Percentiles rank a stretch among this genome's conserved stretches.
Evolutionary conservation across 2,113 vertebrate species (phyloP).

Genomic region (Hydrolagus affinis): DNA sequence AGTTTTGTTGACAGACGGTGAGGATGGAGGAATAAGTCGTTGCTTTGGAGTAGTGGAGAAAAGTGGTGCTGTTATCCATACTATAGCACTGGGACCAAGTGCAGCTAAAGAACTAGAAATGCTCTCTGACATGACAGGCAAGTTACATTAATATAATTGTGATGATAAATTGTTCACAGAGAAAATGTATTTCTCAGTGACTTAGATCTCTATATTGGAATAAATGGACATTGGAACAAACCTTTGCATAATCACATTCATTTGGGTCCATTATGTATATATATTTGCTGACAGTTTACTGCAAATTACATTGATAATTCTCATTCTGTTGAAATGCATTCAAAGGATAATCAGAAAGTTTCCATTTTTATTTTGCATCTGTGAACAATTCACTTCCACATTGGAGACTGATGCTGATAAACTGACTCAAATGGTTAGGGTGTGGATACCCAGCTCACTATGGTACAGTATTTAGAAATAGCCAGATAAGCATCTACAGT

Average conservation of each 20-base stretch:
- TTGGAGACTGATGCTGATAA: too few species aligned
- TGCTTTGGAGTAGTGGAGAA: constrained; percentile 39
- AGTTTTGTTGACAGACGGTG: constrained; percentile 49
- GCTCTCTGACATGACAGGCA: constrained; percentile 48
- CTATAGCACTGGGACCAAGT: constrained; percentile 46
- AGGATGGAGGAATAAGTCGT: constrained; percentile 31
- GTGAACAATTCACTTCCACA: too few species aligned
- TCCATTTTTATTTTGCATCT: too few species aligned
- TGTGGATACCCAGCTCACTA: too few species aligned
- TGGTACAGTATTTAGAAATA: too few species aligned
- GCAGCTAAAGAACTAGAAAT: constrained; percentile 38
- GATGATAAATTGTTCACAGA: constrained; percentile 34
- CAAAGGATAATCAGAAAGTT: too few species aligned
- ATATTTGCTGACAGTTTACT: too few species aligned
- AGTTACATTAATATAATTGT: constrained; percentile 28
- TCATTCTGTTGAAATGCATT: too few species aligned
- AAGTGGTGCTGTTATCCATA: constrained; percentile 49
- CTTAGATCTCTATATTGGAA: background rate
- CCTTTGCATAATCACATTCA: background rate
- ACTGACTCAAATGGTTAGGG: too few species aligned
- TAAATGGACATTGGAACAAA: background rate
- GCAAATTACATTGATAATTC: too few species aligned
- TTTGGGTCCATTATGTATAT: too few species aligned
- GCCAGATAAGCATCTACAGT: too few species aligned
- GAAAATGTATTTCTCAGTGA: background rate